Base-by-base conservation (phyloP, 2,797 vertebrate species). In the Schizopygopsis pylzovi region DNA sequence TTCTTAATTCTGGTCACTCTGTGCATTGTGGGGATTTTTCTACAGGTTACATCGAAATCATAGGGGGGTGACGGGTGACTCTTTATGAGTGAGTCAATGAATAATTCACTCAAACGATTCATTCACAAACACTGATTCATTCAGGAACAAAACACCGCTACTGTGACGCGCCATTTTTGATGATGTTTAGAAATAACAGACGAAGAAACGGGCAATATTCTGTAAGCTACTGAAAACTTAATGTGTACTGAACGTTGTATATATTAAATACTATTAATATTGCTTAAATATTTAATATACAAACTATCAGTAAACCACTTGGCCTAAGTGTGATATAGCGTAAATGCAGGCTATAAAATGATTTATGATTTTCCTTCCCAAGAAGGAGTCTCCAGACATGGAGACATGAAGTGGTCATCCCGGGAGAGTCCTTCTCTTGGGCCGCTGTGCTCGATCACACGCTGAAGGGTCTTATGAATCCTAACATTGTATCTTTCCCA, bases 401-500 rank as follows among this genome's bases (percentile, higher is more conserved):
- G 87, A 89, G 18, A 75, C 59, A 79, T 61, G 79, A 33, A 90
- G 54, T 28, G 61, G 25, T 86, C 79, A 78, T 84, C 61, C 52
- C 75, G n/a, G 86, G 80, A 89, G 61, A 68, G 65, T 84, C 63
- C 88, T 90, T 90, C 73, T 92, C 88, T 89, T 84, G 72, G 63
- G 43, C 73, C 86, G 61, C 76, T 86, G 77, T 43, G 56, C 79
- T 73, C 25, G 56, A 47, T 84, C 80, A 83, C 87, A 73, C 82
- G 47, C 84, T 82, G 73, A 39, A 70, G 39, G 28, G 22, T 84
- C 72, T 73, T 84, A 83, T 72, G 61, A 87, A 84, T 75, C 47
- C 59, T 79, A 49, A 81, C 41, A 75, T 82, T 81, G 83, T 90
- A 89, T 91, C 90, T 91, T 94, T 94, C 90, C 83, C 91, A 92